Base-by-base conservation (phyloP, 2,888 invertebrate species). In the Agrochola macilenta region DNA sequence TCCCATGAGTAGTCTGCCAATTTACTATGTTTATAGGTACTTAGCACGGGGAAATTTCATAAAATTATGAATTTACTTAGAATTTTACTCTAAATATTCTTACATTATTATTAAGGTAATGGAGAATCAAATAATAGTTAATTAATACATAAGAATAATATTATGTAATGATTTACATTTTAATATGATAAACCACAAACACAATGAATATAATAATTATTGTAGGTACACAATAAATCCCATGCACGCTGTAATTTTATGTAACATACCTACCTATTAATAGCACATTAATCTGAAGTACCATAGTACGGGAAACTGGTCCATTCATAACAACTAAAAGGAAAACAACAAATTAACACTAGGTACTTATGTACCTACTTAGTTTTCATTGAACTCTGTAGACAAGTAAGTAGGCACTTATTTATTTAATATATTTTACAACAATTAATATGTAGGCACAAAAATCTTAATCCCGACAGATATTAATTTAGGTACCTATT, bases 181-280 rank as follows among this genome's bases (percentile, higher is more conserved):
- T 68, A 78, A 74, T 71, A 74, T 64, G 60, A 23, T 74, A 82
- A 79, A 64, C 82, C 79, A 64, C 79, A 82, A 74, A 69, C 54
- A 20, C 39, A 60, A 61, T 9, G 58, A 49, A 74, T 46, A 46
- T 20, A 64, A 39, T 65, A 57, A 65, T 49, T 23, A 35, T 35
- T n/a, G 5, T 54, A 68, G 12, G 17, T 35, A 66, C n/a, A 11
- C n/a, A 30, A 61, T 39, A 58, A 52, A 61, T 35, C 68, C 49
- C 61, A 57, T 61, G 20, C 20, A 61, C 30, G 23, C 30, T 39
- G 12, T 60, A 49, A 58, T 46, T n/a, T 14, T 12, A 69, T 8
- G 60, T 66, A 57, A 60, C 65, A 60, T 14, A 46, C n/a, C 30
- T 66, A 76, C 17, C 14, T 73, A 78, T n/a, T 52, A 54, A 39